A percentile compares a stretch with the other conserved stretches of the same genome.
phyloP scores from a whole-genome alignment of 2,797 vertebrate genomes.

The Alcedo quadribrachys region DNA sequence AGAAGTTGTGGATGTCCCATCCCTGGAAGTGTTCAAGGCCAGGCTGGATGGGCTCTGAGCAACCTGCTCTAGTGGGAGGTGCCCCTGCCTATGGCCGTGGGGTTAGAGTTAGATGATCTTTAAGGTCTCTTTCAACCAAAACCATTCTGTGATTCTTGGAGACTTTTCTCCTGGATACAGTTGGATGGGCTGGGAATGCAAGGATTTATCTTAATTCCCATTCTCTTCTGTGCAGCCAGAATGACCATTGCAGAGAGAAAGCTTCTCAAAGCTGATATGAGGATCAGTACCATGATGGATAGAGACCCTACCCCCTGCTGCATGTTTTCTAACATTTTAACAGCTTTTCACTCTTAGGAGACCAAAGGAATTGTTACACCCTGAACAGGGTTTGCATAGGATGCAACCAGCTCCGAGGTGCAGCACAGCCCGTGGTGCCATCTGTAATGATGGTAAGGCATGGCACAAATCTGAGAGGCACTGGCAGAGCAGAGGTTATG shows the following conservation, averaged over 20 bases:
- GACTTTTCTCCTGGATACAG: not conserved
- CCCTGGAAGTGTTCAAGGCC: not conserved
- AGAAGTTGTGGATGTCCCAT: not conserved
- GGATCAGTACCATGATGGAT: not conserved
- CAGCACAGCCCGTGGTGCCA: not conserved
- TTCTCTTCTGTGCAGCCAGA: not conserved
- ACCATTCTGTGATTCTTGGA: not conserved
- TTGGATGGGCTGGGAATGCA: not conserved
- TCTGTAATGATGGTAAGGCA: not conserved
- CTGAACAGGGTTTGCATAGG: not conserved
- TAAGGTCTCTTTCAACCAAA: not conserved
- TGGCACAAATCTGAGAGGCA: not conserved
- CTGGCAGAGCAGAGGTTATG: not conserved
- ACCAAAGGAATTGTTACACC: not conserved
- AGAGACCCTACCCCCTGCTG: not conserved
- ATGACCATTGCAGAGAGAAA: not conserved
- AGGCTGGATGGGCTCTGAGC: not conserved
- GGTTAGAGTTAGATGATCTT: rapidly evolving
- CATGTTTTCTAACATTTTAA: not conserved
- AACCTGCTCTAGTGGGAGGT: not conserved
- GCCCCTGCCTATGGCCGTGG: not conserved
- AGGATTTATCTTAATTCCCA: not conserved
- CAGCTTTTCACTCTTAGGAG: not conserved
- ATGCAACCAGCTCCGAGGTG: not conserved
- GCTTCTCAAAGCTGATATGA: not conserved